These are phyloP conservation scores for Coreoperca whiteheadi DNA, from an alignment of 2,113 vertebrate species.

Conservation along the genomic window DNA sequence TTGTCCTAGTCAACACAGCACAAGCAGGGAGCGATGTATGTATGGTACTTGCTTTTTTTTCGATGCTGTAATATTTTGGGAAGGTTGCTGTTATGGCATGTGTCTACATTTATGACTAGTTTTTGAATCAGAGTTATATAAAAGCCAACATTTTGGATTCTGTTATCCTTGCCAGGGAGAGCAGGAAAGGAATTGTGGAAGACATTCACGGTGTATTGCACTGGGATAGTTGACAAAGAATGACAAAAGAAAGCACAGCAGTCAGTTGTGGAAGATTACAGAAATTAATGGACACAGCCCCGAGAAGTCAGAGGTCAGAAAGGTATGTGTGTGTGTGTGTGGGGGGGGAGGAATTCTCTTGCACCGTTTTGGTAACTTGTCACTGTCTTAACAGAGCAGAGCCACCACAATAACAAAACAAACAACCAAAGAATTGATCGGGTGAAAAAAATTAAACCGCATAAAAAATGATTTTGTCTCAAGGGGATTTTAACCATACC, in stretches of 20 bases:
- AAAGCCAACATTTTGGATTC: not conserved
- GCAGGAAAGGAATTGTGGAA: too few relatives aligned
- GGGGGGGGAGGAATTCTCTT: not conserved
- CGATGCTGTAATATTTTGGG: slow-evolving; percentile 18
- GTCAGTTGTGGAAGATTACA: not conserved
- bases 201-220: not conserved
- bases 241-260: not conserved
- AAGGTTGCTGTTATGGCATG: not conserved
- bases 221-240: not conserved
- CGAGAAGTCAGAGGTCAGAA: not conserved
- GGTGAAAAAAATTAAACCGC: not conserved
- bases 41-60: not conserved
- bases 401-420: not conserved
- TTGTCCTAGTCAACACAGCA: slow-evolving; percentile 16
- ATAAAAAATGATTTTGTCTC: not conserved
- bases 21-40: not conserved
- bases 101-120: not conserved
- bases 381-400: not conserved
- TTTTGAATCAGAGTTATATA: not conserved
- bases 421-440: not conserved
- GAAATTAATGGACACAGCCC: not conserved
- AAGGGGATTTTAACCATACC: not conserved
- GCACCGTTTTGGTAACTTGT: not conserved
- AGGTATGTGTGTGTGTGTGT: too few relatives aligned
- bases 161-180: too few relatives aligned